A percentile compares a stretch with the other conserved stretches of the same genome.
Conservation (phyloP, 2,888 invertebrate genomes). For the Pharmacophagus antenor region DNA sequence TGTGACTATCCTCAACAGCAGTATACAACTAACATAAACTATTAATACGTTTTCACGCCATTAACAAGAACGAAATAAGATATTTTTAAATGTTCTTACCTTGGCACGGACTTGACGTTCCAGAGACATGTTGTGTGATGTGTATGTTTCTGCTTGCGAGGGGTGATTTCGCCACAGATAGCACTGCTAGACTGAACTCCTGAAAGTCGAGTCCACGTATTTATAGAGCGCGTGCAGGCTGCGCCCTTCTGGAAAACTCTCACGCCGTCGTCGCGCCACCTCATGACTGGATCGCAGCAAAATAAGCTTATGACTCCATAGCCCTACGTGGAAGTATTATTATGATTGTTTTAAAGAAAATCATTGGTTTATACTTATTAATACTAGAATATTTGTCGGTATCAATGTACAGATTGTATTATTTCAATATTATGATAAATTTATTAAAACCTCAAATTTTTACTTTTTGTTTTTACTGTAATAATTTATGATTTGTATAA, state of each 20-base stretch:
- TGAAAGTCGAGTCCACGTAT: conserved; percentile 68
- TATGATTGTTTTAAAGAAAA: conserved; percentile 16
- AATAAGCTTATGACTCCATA: conserved; percentile 73
- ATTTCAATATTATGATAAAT: no score
- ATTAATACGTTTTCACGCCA: conserved; percentile 8
- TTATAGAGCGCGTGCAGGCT: conserved; percentile 68
- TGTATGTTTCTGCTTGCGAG: conserved; percentile 49
- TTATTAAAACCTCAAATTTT: no score
- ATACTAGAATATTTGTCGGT: conserved; percentile 1
- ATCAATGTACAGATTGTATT: no score
- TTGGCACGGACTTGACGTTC: conserved; percentile 95
- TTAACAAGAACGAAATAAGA: conserved; percentile 22
- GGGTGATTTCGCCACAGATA: conserved; percentile 56
- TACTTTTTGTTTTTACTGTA: no score
- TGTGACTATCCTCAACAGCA: no score
- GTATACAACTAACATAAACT: neutral
- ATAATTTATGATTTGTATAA: no score
- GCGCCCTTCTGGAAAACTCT: conserved; percentile 76
- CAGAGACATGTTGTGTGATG: conserved; percentile 87
- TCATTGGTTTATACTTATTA: no score
- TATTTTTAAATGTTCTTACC: conserved; percentile 77
- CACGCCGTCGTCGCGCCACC: conserved; percentile 48
- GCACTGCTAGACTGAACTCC: conserved; percentile 76
- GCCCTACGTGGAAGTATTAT: conserved; percentile 40
- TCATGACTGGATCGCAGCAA: conserved; percentile 53